Conservation (phyloP, 2,888 invertebrate genomes). For the Phengaris alcon region DNA sequence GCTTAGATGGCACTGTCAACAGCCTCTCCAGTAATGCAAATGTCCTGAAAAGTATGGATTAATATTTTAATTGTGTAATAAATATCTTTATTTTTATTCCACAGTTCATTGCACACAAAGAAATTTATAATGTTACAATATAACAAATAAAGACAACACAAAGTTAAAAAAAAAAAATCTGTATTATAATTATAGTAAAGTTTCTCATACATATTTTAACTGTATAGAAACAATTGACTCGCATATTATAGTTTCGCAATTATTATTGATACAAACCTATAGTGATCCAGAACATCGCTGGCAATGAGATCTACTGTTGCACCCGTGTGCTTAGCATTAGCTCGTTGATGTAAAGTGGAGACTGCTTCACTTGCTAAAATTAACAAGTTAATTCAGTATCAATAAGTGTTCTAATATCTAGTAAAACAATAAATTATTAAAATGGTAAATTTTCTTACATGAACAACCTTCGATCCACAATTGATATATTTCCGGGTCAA, state of each 20-base stretch:
- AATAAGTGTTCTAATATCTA: not conserved
- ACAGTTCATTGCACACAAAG: not conserved
- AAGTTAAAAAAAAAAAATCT: too few species aligned
- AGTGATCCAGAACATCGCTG: slow-evolving; percentile 95
- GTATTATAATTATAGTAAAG: too few species aligned
- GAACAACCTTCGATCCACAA: slow-evolving; percentile 95
- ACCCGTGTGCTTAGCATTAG: slow-evolving; percentile 84
- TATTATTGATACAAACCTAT: slow-evolving; percentile 71
- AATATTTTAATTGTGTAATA: not conserved
- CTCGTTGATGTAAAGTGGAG: slow-evolving; percentile 86
- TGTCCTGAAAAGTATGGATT: slow-evolving; percentile 68
- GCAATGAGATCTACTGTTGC: slow-evolving; percentile 91
- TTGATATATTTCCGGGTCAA: slow-evolving; percentile 95
- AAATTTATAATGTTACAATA: too few species aligned
- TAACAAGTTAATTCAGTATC: not conserved
- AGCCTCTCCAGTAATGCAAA: slow-evolving; percentile 92
- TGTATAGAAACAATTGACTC: too few species aligned
- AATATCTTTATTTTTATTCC: slow-evolving; percentile 1
- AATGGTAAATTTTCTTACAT: slow-evolving; percentile 78
- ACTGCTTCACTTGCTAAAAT: slow-evolving; percentile 90
- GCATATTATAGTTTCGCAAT: not conserved
- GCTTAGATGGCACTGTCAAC: slow-evolving; percentile 89
- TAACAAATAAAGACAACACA: too few species aligned
- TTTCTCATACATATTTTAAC: too few species aligned
- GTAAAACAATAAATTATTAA: not conserved